Evolutionary conservation across 2,888 invertebrate genomes (phyloP).

Genomic region (Pterobdella sp.): DNA sequence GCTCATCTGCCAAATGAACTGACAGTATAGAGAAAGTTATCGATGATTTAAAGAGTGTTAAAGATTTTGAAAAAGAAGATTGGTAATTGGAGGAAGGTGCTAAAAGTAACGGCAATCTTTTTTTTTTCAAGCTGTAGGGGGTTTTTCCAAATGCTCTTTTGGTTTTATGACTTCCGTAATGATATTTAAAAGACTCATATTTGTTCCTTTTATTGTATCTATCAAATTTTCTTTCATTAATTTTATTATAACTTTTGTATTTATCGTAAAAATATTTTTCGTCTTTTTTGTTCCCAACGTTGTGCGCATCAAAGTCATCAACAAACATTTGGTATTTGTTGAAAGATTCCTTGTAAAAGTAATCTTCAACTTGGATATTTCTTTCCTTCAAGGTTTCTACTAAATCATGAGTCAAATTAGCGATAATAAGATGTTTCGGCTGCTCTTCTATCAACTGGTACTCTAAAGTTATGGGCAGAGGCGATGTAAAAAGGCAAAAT

Average conservation of each 20-base stretch:
- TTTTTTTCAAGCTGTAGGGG: not conserved
- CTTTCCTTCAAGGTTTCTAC: not conserved
- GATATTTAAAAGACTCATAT: no score
- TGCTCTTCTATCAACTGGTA: conserved; percentile 5
- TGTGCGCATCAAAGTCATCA: not conserved
- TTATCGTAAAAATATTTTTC: not conserved
- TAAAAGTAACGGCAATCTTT: not conserved
- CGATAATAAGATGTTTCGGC: not conserved
- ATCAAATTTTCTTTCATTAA: not conserved
- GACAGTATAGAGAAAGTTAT: conserved; percentile 5
- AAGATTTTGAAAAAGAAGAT: not conserved
- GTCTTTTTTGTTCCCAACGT: not conserved
- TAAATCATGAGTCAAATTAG: not conserved
- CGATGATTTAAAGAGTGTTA: not conserved
- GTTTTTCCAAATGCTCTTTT: not conserved
- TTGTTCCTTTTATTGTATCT: not conserved
- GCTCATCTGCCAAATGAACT: not conserved
- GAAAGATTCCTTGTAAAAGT: no score
- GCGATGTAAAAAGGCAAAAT: not conserved
- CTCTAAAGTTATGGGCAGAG: not conserved
- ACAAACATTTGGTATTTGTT: not conserved
- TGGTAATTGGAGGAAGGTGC: not conserved
- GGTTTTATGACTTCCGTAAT: not conserved
- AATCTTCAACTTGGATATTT: not conserved
- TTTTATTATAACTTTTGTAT: not conserved